Evolutionary conservation across 2,113 vertebrate genomes (phyloP).

Genomic region (Phrynosoma platyrhinos): DNA sequence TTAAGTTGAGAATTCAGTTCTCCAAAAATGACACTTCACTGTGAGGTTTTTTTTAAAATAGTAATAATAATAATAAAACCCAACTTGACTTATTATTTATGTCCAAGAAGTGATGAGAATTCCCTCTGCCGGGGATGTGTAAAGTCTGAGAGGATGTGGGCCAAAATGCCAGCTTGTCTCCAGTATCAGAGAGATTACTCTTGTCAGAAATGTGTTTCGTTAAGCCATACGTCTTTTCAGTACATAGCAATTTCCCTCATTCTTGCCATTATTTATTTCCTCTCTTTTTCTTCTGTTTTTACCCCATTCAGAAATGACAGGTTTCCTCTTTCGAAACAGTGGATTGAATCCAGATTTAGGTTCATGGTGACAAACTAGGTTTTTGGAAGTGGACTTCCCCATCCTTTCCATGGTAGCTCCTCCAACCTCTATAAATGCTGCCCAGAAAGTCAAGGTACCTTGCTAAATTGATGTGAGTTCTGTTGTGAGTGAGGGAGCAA

Average conservation of each 20-base stretch:
- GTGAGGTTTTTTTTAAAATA: background rate
- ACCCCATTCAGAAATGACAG: background rate
- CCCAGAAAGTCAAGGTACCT: too few relatives aligned
- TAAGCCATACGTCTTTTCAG: slow-evolving; percentile 47
- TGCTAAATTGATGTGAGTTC: too few relatives aligned
- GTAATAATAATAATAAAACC: slow-evolving; percentile 3
- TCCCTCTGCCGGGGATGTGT: slow-evolving; percentile 15
- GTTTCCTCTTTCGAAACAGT: background rate
- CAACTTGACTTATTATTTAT: slow-evolving; percentile 61
- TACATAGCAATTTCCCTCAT: slow-evolving; percentile 10
- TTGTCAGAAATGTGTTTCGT: slow-evolving; percentile 30
- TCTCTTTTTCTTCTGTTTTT: background rate
- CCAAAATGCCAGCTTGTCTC: slow-evolving; percentile 34
- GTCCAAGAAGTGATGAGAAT: slow-evolving; percentile 60
- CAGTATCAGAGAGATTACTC: background rate
- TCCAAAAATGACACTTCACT: background rate
- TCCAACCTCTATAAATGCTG: too few relatives aligned
- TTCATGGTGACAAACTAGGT: too few relatives aligned
- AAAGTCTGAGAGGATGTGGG: slow-evolving; percentile 45
- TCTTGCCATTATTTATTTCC: slow-evolving; percentile 3
- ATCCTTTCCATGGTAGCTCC: too few relatives aligned
- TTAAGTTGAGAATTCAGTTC: slow-evolving; percentile 38
- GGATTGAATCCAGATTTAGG: background rate
- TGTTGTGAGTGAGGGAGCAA: too few relatives aligned
- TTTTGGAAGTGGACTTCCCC: too few relatives aligned